Conservation (phyloP, 1,140 invertebrate genomes). For the Polyergus mexicanus region DNA sequence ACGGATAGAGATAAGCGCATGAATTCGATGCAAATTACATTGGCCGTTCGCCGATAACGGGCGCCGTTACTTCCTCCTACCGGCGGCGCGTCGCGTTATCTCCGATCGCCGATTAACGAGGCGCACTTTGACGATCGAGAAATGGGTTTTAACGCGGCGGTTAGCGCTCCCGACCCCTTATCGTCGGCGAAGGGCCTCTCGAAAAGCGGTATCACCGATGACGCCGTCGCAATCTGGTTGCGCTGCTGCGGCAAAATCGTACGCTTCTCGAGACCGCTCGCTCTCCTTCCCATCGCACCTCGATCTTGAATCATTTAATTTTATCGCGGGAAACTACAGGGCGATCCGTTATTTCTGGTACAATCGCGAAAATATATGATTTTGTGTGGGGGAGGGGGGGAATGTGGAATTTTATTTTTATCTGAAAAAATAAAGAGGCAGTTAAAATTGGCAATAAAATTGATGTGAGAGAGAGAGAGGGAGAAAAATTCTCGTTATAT, state of each 20-base stretch:
- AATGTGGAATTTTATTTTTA: neutral
- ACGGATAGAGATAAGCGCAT: constrained; percentile 18
- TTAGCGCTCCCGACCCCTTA: constrained; percentile 19
- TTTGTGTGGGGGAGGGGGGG: too few relatives aligned
- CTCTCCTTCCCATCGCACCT: neutral
- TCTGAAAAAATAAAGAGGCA: neutral
- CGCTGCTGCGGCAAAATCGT: neutral
- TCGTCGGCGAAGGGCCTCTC: constrained; percentile 2
- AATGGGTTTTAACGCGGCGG: constrained; percentile 13
- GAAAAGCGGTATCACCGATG: constrained; percentile 17
- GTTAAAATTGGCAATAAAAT: too few relatives aligned
- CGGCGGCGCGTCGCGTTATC: constrained; percentile 30
- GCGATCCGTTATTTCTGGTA: neutral
- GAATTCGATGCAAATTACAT: constrained; percentile 55
- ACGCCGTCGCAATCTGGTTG: neutral
- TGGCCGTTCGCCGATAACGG: constrained; percentile 28
- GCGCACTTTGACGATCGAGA: constrained; percentile 1
- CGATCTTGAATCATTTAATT: neutral
- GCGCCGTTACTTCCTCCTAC: constrained; percentile 46
- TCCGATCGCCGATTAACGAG: constrained; percentile 40
- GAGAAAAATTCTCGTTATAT: too few relatives aligned
- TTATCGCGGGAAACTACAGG: neutral
- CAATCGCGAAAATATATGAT: neutral
- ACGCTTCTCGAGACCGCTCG: neutral
- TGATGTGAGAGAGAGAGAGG: too few relatives aligned